Percentiles rank a stretch among this genome's conserved stretches.
Conservation (phyloP, 1,140 invertebrate genomes). For the Drosophila parvula region DNA sequence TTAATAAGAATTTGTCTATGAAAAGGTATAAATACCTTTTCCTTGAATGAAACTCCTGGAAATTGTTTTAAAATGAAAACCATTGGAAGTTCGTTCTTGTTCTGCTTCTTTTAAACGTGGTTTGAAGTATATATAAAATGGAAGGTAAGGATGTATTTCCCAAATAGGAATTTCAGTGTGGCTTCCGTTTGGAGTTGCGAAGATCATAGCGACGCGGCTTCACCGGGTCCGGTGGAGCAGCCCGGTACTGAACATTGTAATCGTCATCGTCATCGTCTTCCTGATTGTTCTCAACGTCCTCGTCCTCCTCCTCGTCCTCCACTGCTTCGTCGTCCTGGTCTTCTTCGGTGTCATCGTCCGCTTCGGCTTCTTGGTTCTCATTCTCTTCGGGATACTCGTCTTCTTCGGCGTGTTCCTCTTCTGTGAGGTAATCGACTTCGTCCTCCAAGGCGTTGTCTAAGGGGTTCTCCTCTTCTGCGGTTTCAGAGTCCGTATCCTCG, state of each 20-base stretch:
- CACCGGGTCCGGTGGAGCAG: background rate
- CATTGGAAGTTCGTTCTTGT: background rate
- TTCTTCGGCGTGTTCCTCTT: background rate
- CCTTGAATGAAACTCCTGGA: background rate
- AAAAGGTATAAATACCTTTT: background rate
- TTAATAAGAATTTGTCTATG: background rate
- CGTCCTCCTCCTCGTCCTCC: background rate
- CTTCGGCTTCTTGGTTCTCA: background rate
- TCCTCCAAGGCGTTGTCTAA: background rate
- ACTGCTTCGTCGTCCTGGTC: background rate
- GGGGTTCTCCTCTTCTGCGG: background rate
- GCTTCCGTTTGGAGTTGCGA: slow-evolving; percentile 44
- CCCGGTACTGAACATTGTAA: slow-evolving; percentile 25
- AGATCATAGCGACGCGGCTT: slow-evolving; percentile 60
- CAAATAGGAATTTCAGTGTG: background rate
- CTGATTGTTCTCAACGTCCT: background rate
- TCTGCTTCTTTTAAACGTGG: background rate
- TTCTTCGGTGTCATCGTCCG: background rate
- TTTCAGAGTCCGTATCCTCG: background rate
- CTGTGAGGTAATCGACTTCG: background rate
- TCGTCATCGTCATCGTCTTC: slow-evolving; percentile 40
- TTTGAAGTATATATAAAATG: background rate
- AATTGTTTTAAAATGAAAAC: background rate
- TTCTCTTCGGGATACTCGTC: background rate
- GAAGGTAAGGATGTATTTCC: background rate